Evolutionary conservation across 2,797 vertebrate genomes (phyloP).

Genomic region (Ctenopoma multispine): DNA sequence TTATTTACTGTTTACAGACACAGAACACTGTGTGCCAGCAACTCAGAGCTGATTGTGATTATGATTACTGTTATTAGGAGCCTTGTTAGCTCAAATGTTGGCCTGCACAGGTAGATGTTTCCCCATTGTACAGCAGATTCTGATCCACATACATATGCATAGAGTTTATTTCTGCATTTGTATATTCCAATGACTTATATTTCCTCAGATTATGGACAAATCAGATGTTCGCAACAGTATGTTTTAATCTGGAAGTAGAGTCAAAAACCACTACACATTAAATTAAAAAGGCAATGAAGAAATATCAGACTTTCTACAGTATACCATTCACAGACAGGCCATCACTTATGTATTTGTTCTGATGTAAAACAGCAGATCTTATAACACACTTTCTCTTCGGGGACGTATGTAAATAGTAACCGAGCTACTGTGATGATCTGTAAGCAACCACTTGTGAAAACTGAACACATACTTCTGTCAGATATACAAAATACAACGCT

Average conservation of each 20-base stretch:
- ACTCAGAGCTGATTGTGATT: slow-evolving; percentile 27
- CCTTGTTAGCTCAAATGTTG: background rate
- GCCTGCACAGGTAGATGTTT: background rate
- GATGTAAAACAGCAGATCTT: slow-evolving; percentile 24
- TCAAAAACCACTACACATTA: background rate
- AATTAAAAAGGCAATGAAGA: background rate
- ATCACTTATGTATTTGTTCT: slow-evolving; percentile 7
- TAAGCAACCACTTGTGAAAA: slow-evolving; percentile 1
- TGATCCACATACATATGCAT: background rate
- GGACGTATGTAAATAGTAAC: slow-evolving; percentile 11
- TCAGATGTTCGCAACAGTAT: background rate
- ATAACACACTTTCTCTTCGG: slow-evolving; percentile 26
- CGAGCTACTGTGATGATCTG: slow-evolving; percentile 1
- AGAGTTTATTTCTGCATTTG: background rate
- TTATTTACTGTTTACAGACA: slow-evolving; percentile 9
- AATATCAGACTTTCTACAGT: background rate
- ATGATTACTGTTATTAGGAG: background rate
- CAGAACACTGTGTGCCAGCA: slow-evolving; percentile 18
- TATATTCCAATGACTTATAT: too few species aligned
- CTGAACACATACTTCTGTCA: slow-evolving; percentile 34
- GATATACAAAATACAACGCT: slow-evolving; percentile 14
- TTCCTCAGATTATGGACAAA: background rate
- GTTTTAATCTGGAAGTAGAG: background rate
- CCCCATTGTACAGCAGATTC: background rate
- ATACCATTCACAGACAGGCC: background rate